Evolutionary conservation across 2,797 vertebrate genomes (phyloP), one percentile per base, ranked within the genome.

Genomic region (Lithobates pipiens): DNA sequence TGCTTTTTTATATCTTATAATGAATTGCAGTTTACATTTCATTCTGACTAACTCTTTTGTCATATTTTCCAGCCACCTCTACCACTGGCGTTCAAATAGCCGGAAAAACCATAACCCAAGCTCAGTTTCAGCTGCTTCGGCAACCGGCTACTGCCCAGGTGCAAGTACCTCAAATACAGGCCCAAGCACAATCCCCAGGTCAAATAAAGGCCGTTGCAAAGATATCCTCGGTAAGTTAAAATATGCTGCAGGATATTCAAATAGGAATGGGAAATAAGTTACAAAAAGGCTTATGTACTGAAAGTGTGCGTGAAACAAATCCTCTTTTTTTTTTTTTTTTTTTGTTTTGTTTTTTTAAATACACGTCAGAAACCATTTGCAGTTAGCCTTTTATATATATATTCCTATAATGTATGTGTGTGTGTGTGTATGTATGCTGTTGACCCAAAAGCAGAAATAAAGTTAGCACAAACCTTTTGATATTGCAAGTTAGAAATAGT

Each of bases 161-260:
- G 0, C 96, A 96, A 34, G 90, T 96, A 54, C 82, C 96, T 0
- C 91, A 95, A 54, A 94, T 95, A 69, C 95, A 95, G 46, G 94
- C 95, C 72, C 95, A 92, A 1, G 74, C 91, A 0, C 92, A 93
- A 0, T 94, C 97, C 1, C 75, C 75, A 29, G 80, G 85, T 13
- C 96, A 96, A 91, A 95, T 96, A 84, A 97, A 98, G 90, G 86
- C 94, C n/a, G 95, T 95, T 15, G 90, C 92, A 77, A 97, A 97
- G 92, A 84, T 95, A 65, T 91, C 92, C 0, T 96, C 95, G 95
- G 96, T 97, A 92, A 88, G 89, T 50, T 42, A 36, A 6, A 21
- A 23, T 10, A 11, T 61, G 21, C 21, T 54, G 15, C 18, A 18
- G 13, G 16, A 18, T 54, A 54, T 54, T 18, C 16, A 18, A 54